These are phyloP conservation scores for Drosophila paracracens DNA, from an alignment of 2,888 invertebrate genomes.

Conservation along the genomic window DNA sequence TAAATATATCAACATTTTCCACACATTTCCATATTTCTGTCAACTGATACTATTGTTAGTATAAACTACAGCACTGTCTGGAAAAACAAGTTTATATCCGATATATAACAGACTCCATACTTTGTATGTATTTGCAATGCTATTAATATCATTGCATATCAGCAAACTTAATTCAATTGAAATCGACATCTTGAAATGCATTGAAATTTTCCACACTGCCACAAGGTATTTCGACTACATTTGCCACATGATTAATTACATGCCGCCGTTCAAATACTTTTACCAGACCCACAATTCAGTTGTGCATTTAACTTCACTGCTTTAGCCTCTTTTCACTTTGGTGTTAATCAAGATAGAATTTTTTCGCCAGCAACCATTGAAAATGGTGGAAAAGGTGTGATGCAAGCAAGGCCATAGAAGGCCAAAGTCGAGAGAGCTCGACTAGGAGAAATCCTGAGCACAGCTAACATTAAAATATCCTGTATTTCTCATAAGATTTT, in stretches of 20 bases:
- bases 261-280: conserved; percentile 4
- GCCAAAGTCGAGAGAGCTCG: background rate
- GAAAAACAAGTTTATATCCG: conserved; percentile 3
- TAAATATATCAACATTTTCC: background rate
- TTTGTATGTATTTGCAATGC: background rate
- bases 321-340: conserved; percentile 36
- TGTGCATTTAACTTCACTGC: conserved; percentile 9
- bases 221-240: conserved; percentile 40
- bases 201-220: conserved; percentile 18
- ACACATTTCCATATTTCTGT: background rate
- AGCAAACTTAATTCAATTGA: conserved; percentile 4
- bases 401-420: background rate
- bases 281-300: conserved; percentile 20
- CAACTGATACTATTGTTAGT: background rate
- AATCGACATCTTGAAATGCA: conserved; percentile 19
- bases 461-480: background rate
- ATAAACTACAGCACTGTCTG: background rate
- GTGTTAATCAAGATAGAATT: conserved; percentile 46
- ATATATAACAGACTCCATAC: background rate
- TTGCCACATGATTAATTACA: conserved; percentile 47
- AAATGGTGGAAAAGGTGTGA: too few species aligned
- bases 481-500: too few species aligned
- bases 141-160: background rate
- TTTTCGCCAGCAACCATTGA: background rate
- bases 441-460: background rate